Base-by-base conservation (phyloP, 2,113 vertebrate species). In the Brienomyrus brachyistius region DNA sequence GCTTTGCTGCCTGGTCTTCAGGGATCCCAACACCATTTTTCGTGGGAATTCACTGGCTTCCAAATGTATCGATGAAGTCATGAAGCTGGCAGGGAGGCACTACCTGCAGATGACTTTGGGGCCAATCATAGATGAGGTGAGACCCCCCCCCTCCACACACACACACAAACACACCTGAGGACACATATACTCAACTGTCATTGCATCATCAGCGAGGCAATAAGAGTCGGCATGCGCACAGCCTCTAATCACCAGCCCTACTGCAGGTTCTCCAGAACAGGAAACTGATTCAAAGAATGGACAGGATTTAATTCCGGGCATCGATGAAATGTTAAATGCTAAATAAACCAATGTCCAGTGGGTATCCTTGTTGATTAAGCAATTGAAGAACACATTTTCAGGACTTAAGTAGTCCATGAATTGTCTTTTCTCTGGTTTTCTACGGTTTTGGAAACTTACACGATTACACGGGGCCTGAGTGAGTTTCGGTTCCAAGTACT, bases 11-110 rank as follows among this genome's bases (percentile, higher is more conserved):
- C 31, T 48, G 9, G 17, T 31, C 27, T 27, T 3, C 91, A 99
- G 98, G 95, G 98, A 99, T 94, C 98, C 98, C 91, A 99, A 99
- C 93, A 99, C 98, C 91, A 99, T 99, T 94, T 99, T 99, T 94
- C 96, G 98, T 90, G 98, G 98, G 90, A 99, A 99, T 93, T 99
- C 98, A 0, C 93, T 99, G 92, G 98, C 98, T 0, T 99, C 98
- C 89, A 99, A 99, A 93, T 99, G 98, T 94, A 99, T 99, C 43
- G 98, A 99, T 0, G 98, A 99, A 94, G 98, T 97, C 4, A 99
- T 99, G 98, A 99, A 99, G 94, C 95, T 99, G 91, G 98, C 98
- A 0, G 98, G 98, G 50, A 99, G 97, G 97, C 98, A 99, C 93
- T 99, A 99, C 93, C 96, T 99, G 87, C 98, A 98, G 47, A 97